These are phyloP conservation scores for Trichogramma pretiosum DNA, from an alignment of 1,140 invertebrate species.

Conservation along the genomic window DNA sequence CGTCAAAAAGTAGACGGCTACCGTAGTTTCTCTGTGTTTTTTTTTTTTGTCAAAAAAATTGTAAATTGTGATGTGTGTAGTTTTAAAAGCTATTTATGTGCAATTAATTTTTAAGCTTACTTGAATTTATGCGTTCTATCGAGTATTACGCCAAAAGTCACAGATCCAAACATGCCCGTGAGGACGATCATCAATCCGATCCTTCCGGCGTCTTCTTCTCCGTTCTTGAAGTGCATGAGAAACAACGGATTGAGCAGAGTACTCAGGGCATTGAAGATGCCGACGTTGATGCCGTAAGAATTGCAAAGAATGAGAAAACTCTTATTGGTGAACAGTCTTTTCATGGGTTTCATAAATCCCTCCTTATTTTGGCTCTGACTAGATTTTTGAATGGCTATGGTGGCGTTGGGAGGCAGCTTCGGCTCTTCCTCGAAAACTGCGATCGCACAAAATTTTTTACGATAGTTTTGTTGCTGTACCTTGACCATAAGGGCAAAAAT, in stretches of 20 bases:
- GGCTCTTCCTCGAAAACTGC: conserved; percentile 52
- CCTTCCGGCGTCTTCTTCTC: conserved; percentile 53
- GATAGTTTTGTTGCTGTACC: too few relatives aligned
- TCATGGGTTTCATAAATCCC: conserved; percentile 18
- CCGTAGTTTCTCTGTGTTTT: conserved; percentile 17
- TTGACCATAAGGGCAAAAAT: not conserved
- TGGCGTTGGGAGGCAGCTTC: conserved; percentile 45
- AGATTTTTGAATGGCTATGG: conserved; percentile 19
- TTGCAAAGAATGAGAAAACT: conserved; percentile 51
- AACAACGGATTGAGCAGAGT: conserved; percentile 57
- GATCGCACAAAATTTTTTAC: too few relatives aligned
- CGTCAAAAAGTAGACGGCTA: conserved; percentile 16
- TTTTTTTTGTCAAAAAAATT: conserved; percentile 10
- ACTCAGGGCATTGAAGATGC: conserved; percentile 59
- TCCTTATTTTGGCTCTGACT: conserved; percentile 10
- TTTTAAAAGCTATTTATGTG: not conserved
- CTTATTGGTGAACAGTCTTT: conserved; percentile 45
- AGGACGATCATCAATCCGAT: conserved; percentile 65
- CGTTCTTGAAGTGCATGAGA: conserved; percentile 47
- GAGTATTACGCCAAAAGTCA: conserved; percentile 60
- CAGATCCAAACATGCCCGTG: conserved; percentile 58
- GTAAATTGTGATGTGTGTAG: not conserved
- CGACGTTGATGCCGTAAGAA: conserved; percentile 59
- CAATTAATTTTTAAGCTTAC: conserved; percentile 27
- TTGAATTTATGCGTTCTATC: conserved; percentile 56